Evolutionary conservation across 2,888 invertebrate species (phyloP).

Genomic region (Diadegma fenestrale): DNA sequence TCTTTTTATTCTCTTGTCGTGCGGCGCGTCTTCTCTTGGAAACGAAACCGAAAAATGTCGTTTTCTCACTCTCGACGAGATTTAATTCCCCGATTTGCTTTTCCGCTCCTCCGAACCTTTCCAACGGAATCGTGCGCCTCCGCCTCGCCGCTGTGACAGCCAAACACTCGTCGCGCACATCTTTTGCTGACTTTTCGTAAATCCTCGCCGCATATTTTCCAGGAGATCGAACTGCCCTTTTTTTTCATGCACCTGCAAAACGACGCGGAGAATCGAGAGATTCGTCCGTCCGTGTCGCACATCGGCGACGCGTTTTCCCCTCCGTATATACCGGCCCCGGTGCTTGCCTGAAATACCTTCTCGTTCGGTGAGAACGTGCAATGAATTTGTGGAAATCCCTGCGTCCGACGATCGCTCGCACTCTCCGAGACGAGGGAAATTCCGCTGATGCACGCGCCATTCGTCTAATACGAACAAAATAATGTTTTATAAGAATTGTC

Average conservation of each 20-base stretch:
- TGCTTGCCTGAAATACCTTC: constrained; percentile 34
- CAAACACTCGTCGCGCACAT: constrained; percentile 4
- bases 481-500: constrained; percentile 8
- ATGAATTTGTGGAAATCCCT: constrained; percentile 48
- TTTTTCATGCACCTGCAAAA: not conserved
- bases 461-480: not conserved
- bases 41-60: not conserved
- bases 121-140: not conserved
- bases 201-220: constrained; percentile 65
- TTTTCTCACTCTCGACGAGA: constrained; percentile 64
- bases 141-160: constrained; percentile 8
- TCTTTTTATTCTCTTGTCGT: constrained; percentile 29
- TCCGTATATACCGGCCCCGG: not conserved
- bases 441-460: constrained; percentile 23
- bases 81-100: constrained; percentile 76
- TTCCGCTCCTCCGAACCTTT: constrained; percentile 19
- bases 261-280: constrained; percentile 19
- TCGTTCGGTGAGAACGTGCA: constrained; percentile 57
- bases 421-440: not conserved
- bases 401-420: not conserved
- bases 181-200: constrained; percentile 40
- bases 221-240: constrained; percentile 51
- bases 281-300: constrained; percentile 22
- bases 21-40: not conserved
- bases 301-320: constrained; percentile 46